A percentile compares a stretch with the other conserved stretches of the same genome.
Evolutionary conservation across 2,113 vertebrate genomes (phyloP).

Genomic region (Chloebia gouldiae): DNA sequence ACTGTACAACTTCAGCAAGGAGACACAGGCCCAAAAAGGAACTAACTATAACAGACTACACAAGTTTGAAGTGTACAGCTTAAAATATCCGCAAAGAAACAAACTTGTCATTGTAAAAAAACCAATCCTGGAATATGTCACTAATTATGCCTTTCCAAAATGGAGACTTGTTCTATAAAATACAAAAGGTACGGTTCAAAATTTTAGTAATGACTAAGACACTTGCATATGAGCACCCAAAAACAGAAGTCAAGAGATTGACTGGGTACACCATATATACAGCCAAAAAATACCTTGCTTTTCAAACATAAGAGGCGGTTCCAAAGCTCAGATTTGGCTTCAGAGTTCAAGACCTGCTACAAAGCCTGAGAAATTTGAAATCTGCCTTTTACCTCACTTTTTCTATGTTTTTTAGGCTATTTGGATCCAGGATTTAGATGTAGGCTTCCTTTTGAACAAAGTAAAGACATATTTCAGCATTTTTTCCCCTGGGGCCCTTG

Average conservation of each 20-base stretch:
- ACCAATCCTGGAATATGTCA: background rate
- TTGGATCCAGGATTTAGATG: background rate
- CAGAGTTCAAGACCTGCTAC: background rate
- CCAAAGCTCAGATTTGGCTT: background rate
- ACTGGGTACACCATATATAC: background rate
- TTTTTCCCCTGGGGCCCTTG: background rate
- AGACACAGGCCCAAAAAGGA: background rate
- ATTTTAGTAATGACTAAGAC: background rate
- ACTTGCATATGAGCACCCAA: background rate
- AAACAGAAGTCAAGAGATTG: background rate
- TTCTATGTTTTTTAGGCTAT: background rate
- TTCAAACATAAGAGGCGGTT: constrained; percentile 24
- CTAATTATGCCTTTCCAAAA: background rate
- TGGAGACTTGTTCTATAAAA: background rate
- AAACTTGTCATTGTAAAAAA: background rate
- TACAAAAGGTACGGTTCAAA: background rate
- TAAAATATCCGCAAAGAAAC: background rate
- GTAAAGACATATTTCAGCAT: constrained; percentile 25
- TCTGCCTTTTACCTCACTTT: background rate
- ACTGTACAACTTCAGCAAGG: background rate
- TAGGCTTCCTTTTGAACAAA: background rate
- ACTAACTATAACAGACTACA: background rate
- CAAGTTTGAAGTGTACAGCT: background rate
- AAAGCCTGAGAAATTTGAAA: constrained; percentile 1
- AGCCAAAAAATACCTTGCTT: background rate